Base-by-base conservation (phyloP, 1,140 invertebrate genomes). In the Brachionus sp. region DNA sequence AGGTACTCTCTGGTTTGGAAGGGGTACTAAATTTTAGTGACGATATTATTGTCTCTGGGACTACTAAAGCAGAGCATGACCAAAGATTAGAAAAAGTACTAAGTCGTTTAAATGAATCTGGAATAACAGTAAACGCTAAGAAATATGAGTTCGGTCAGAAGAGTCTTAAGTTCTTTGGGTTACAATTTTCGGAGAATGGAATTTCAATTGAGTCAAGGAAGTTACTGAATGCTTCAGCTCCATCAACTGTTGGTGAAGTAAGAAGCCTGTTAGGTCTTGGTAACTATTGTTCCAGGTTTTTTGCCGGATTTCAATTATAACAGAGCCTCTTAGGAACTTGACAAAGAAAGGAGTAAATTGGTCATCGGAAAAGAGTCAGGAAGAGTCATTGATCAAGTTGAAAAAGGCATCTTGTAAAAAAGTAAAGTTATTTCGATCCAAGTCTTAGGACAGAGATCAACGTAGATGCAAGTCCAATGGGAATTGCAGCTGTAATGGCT, bases 401-500 rank as follows among this genome's bases (percentile, higher is more conserved):
- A 62, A 62, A 62, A 62, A 62, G 57, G 16, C 57, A 62, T 16
- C 23, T 6, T 62, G 57, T 62, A 62, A 23, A 62, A 62, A 62
- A 62, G 57, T 16, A 62, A 23, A 25, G 57, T 29, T 73, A 73
- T 73, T 73, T 73, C 33, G 42, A 73, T 23, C 68, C 68, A 46
- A 39, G 19, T 12, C 33, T 39, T 19, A 37, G 35, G 68, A 46
- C 68, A 19, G 42, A 73, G 42, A 46, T 73, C 33, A 73, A 23
- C 33, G 68, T 73, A 35, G 83, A 84, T 62, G 84, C 89, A 16
- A 87, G 85, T 33, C 84, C 86, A 5, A 85, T 85, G 66, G 90
- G 89, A 1, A 29, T 91, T 5, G 89, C 89, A n/a, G 89, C 89
- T 1, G 89, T 91, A 1, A 35, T 91, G 10, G 84, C 86, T 23